Evolutionary conservation across 2,113 vertebrate genomes (phyloP), one percentile per base, ranked within the genome.

Genomic region (Phylloscopus whistleri): DNA sequence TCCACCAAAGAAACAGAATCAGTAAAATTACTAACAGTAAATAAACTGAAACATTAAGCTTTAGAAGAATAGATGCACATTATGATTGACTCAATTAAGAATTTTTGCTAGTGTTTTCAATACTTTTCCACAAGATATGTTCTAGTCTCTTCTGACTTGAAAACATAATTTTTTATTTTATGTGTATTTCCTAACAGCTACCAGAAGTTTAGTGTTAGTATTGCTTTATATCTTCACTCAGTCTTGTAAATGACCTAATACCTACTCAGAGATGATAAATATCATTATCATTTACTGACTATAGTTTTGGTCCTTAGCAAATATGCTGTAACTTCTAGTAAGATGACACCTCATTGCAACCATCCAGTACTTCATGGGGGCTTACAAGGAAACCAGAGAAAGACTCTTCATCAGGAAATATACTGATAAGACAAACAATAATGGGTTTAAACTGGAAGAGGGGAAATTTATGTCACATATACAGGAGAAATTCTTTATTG

Each of bases 1-100:
- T 19, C 3, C 5, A 10, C 6, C 11, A 33, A 46, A 22, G 17
- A 77, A 52, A 18, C 3, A 0, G 48, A 63, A 30, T 1, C 8
- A 35, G 13, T 56, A 23, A 56, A 60, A 60, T n/a, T 28, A 26
- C 31, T 18, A 43, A 8, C 21, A n/a, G 46, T 19, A 52, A 80
- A 30, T 16, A 48, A 77, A 27, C 1, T 33, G 20, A 81, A 69
- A 27, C 0, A 0, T 72, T n/a, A 68, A 63, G 4, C 1, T 11
- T 27, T 66, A 74, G 12, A 37, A 66, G 21, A 81, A 69, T 66
- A 69, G 17, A 63, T 23, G 2, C 5, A 37, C 4, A 2, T 76
- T 86, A 30, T 28, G 13, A 33, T 17, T 68, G 20, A 2, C 16
- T 64, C 6, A 63, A 26, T 55, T 69, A 68, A 56, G 28, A 16